Percentiles rank a stretch among this genome's conserved stretches.
Conservation (phyloP, 2,113 vertebrate genomes). For the Aplodontia rufa region DNA sequence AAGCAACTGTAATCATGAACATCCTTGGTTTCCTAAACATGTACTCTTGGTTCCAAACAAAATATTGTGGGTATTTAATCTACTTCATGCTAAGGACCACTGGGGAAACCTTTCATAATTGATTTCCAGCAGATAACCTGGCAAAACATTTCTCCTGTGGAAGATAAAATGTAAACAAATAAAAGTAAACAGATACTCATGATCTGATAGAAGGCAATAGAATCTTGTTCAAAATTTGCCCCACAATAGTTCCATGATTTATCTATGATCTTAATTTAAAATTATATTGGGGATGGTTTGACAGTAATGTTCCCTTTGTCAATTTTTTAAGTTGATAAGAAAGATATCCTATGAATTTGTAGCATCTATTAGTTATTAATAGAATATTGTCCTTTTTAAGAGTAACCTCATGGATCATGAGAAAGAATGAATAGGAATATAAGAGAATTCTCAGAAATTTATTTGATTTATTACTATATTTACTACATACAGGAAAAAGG, state of each 20-base stretch:
- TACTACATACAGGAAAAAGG: background rate
- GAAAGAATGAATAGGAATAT: slow-evolving; percentile 11
- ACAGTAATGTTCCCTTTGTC: background rate
- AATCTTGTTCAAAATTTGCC: background rate
- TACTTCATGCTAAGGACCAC: slow-evolving; percentile 50
- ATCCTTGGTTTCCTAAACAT: slow-evolving; percentile 77
- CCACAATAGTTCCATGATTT: background rate
- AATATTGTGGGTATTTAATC: slow-evolving; percentile 76
- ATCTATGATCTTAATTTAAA: slow-evolving; percentile 47
- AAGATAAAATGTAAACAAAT: background rate
- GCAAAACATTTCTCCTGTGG: slow-evolving; percentile 39
- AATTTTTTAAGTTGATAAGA: background rate
- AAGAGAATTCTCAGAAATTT: background rate
- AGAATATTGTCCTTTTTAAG: background rate
- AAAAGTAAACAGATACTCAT: background rate
- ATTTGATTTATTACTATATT: background rate
- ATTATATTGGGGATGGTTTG: background rate
- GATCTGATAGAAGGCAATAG: background rate
- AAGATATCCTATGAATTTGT: background rate
- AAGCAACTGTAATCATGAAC: slow-evolving; percentile 80
- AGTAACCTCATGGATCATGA: background rate
- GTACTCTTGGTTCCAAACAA: slow-evolving; percentile 72
- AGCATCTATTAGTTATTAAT: background rate
- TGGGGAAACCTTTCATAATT: slow-evolving; percentile 48
- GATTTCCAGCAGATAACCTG: slow-evolving; percentile 46